These are phyloP conservation scores for Melanerpes aurifrons DNA, from an alignment of 2,113 vertebrate genomes.

Conservation along the genomic window DNA sequence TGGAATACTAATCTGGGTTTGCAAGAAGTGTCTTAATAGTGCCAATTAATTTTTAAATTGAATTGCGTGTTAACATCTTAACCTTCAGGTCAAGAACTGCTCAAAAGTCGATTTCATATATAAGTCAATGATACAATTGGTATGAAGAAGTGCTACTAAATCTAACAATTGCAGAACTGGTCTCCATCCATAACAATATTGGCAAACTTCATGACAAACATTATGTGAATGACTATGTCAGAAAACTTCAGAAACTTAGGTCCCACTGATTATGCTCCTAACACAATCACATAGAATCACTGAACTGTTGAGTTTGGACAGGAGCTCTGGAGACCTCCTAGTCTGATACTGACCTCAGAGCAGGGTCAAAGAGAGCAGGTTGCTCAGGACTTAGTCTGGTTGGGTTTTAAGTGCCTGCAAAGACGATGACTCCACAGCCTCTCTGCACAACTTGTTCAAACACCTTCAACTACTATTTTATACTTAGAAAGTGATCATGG, in stretches of 20 bases:
- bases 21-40: slow-evolving; percentile 32
- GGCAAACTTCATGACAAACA: background rate
- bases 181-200: background rate
- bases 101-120: slow-evolving; percentile 40
- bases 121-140: slow-evolving; percentile 20
- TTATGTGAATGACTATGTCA: background rate
- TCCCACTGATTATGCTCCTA: background rate
- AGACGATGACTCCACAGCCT: background rate
- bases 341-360: background rate
- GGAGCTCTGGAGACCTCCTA: background rate
- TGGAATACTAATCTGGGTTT: slow-evolving; percentile 21
- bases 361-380: background rate
- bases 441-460: background rate
- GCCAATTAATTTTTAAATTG: slow-evolving; percentile 52
- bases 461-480: background rate
- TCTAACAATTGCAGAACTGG: background rate
- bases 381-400: rapidly evolving
- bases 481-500: background rate
- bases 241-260: background rate
- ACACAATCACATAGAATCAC: background rate
- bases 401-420: background rate
- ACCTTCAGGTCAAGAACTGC: slow-evolving; percentile 45
- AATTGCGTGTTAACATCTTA: slow-evolving; percentile 14
- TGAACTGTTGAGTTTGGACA: background rate
- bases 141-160: background rate